Conservation (phyloP, 2,888 invertebrate genomes). For the Pomacea canaliculata region DNA sequence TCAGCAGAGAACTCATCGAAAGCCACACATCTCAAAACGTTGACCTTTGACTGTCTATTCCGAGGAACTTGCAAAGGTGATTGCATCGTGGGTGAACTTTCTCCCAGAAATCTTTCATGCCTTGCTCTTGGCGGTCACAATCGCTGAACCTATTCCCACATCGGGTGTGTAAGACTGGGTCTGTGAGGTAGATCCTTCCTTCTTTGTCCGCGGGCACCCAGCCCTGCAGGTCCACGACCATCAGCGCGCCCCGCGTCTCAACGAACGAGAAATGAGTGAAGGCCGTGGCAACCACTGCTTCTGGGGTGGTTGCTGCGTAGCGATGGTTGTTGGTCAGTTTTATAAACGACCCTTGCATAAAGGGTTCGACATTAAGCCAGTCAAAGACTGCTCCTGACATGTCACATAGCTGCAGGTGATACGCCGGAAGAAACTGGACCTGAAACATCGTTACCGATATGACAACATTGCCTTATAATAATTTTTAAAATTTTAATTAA, state of each 20-base stretch:
- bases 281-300: conserved; percentile 28
- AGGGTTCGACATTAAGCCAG: conserved; percentile 33
- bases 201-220: conserved; percentile 30
- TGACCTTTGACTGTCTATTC: conserved; percentile 6
- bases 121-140: conserved; percentile 31
- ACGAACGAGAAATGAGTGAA: conserved; percentile 36
- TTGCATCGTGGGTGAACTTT: conserved; percentile 34
- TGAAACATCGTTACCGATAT: neutral
- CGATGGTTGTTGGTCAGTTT: conserved; percentile 29
- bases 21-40: neutral
- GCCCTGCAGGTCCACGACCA: conserved; percentile 39
- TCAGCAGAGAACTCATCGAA: too few relatives aligned
- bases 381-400: conserved; percentile 11
- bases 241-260: conserved; percentile 23
- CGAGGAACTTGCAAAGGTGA: conserved; percentile 23
- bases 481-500: too few relatives aligned
- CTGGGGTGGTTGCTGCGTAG: conserved; percentile 2
- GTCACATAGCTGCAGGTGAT: conserved; percentile 18
- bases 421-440: conserved; percentile 22
- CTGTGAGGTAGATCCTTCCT: conserved; percentile 37
- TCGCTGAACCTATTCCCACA: conserved; percentile 16
- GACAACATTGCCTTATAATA: neutral
- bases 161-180: conserved; percentile 35
- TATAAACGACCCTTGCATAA: conserved; percentile 22
- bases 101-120: conserved; percentile 32